phyloP scores from a whole-genome alignment of 2,113 vertebrate species.

The Solea senegalensis region DNA sequence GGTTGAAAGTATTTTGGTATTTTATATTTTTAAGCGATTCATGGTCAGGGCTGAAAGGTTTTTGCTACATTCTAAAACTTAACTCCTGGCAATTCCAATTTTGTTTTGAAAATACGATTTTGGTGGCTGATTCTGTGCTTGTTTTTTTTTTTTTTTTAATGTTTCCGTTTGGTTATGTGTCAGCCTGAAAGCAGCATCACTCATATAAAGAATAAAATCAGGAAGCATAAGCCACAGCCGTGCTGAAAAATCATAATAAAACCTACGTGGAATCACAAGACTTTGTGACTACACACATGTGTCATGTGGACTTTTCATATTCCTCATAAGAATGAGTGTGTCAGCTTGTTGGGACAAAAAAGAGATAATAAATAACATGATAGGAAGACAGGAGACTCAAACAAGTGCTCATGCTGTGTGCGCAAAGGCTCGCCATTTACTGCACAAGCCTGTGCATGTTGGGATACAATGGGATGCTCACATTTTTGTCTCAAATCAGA shows the following conservation, averaged over 20 bases:
- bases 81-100: no score
- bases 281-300: no score
- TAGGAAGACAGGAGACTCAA: background rate
- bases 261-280: background rate
- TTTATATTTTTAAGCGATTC: no score
- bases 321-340: background rate
- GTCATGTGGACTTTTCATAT: no score
- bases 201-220: slow-evolving; percentile 27
- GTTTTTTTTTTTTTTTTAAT: no score
- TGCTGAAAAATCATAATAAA: slow-evolving; percentile 33
- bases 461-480: background rate
- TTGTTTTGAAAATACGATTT: no score
- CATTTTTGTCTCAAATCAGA: background rate
- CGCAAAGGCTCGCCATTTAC: no score
- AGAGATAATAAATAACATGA: background rate
- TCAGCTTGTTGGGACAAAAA: background rate
- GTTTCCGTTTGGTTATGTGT: background rate
- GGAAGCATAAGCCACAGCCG: slow-evolving; percentile 24
- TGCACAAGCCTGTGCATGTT: background rate
- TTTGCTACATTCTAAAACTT: no score
- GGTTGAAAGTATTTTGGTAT: no score
- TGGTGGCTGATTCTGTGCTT: no score
- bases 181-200: background rate
- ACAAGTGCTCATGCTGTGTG: background rate
- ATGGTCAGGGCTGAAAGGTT: no score